These are phyloP conservation scores for Cephus cinctus DNA, from an alignment of 1,140 invertebrate genomes.

Conservation along the genomic window DNA sequence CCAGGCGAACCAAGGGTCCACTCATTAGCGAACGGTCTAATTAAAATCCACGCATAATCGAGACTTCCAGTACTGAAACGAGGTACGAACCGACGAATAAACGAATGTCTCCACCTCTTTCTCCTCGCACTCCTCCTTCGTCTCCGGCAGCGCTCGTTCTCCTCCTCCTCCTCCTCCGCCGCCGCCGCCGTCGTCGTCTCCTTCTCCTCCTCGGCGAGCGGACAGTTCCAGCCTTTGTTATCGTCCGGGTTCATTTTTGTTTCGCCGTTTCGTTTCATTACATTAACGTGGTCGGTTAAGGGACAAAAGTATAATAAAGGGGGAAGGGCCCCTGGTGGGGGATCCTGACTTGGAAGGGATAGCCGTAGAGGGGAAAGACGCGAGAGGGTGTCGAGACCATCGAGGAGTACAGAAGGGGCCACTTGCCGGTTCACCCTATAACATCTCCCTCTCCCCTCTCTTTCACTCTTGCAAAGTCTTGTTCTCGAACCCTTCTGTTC, in stretches of 20 bases:
- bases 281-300: constrained; percentile 18
- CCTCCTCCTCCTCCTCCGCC: too few relatives aligned
- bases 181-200: too few relatives aligned
- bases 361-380: constrained; percentile 21
- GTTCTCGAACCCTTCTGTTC: too few relatives aligned
- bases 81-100: too few relatives aligned
- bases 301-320: constrained; percentile 33
- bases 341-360: constrained; percentile 6
- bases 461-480: too few relatives aligned
- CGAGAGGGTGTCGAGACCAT: constrained; percentile 35
- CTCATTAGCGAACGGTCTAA: too few relatives aligned
- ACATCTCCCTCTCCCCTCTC: constrained; percentile 4
- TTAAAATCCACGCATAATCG: too few relatives aligned
- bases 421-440: constrained; percentile 31
- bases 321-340: constrained; percentile 7
- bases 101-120: constrained; percentile 3
- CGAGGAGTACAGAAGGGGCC: constrained; percentile 36
- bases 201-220: too few relatives aligned
- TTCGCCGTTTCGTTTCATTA: constrained; percentile 3
- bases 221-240: too few relatives aligned
- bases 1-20: too few relatives aligned
- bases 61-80: too few relatives aligned
- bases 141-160: too few relatives aligned
- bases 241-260: neutral
- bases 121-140: constrained; percentile 1